Evolutionary conservation across 1,140 invertebrate species (phyloP), one percentile per base, ranked within the genome.

Genomic region (Calosoma granatense): DNA sequence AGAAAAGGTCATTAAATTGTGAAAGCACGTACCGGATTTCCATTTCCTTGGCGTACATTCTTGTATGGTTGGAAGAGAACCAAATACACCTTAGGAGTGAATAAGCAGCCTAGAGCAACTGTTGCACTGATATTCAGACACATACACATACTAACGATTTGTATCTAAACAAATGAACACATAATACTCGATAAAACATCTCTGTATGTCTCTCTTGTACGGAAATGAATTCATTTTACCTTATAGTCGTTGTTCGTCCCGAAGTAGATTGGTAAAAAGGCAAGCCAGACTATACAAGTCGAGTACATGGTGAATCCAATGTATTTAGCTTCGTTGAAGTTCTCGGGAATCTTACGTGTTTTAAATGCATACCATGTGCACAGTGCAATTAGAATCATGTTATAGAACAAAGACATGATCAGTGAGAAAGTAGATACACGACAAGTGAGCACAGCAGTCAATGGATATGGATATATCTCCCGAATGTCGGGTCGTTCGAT

Each of bases 51-150:
- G 2, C 86, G 76, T 0, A 86, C 81, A 64, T 88, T 88, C 63
- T 88, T 89, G 66, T 86, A 82, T 0, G 86, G 86, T 65, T 88
- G 85, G 67, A 87, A 86, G 19, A 88, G 70, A 14, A 88, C 81
- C 39, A 88, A 79, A 65, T 87, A 86, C 36, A 90, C 79, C 71
- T 90, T 90, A 1, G 88, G 88, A 1, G 81, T 81, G 71, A 90
- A 90, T 0, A 90, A 76, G 65, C 87, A 90, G 17, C 82, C 80
- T 0, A 90, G 75, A 1, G 83, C 85, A 12, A 90, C 87, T 1
- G 84, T 83, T 12, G 88, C 87, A 63, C 86, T 88, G 54, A 90
- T 78, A 64, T 81, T 87, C 59, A 90, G 81, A 59, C 86, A 87
- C 74, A 90, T 85, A 65, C 86, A 88, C 70, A 90, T 75, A 55